Percentiles rank a stretch among this genome's conserved stretches.
These are phyloP conservation scores for Nomada hirtipes DNA, from an alignment of 2,888 invertebrate species.

Conservation along the genomic window DNA sequence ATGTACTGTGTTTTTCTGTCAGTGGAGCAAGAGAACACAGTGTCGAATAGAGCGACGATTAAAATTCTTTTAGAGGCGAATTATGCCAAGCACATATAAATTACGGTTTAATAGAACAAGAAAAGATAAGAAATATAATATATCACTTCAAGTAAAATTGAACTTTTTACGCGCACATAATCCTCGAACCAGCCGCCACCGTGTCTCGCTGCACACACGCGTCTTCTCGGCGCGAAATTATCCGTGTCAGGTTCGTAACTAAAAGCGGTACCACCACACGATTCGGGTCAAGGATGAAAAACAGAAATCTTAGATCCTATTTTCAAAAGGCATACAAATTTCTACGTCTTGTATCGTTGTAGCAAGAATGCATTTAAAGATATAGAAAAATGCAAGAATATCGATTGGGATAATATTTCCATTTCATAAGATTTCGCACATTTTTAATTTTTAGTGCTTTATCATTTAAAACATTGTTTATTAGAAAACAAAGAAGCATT, in stretches of 20 bases:
- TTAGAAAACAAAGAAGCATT: neutral
- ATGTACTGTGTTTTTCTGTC: slow-evolving; percentile 31
- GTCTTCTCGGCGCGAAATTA: slow-evolving; percentile 41
- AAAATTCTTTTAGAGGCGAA: neutral
- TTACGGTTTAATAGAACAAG: neutral
- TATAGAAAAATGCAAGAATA: neutral
- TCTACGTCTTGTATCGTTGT: too few species aligned
- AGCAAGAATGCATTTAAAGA: neutral
- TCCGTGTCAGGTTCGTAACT: slow-evolving; percentile 24
- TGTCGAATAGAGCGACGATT: slow-evolving; percentile 38
- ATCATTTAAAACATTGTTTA: neutral
- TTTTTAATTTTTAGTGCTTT: neutral
- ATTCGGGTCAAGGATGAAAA: neutral
- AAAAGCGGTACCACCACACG: slow-evolving; percentile 7
- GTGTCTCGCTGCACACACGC: slow-evolving; percentile 52
- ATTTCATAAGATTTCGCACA: neutral
- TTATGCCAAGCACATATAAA: neutral
- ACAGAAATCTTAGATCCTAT: neutral
- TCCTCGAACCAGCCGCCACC: slow-evolving; percentile 55
- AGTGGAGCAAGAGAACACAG: slow-evolving; percentile 32
- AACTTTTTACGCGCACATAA: neutral
- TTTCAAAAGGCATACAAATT: neutral
- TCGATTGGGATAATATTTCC: neutral
- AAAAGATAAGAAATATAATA: neutral
- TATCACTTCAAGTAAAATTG: neutral